Percentiles rank a stretch among this genome's conserved stretches.
phyloP scores from a whole-genome alignment of 2,888 invertebrate species.

The Sminthurides aquaticus region DNA sequence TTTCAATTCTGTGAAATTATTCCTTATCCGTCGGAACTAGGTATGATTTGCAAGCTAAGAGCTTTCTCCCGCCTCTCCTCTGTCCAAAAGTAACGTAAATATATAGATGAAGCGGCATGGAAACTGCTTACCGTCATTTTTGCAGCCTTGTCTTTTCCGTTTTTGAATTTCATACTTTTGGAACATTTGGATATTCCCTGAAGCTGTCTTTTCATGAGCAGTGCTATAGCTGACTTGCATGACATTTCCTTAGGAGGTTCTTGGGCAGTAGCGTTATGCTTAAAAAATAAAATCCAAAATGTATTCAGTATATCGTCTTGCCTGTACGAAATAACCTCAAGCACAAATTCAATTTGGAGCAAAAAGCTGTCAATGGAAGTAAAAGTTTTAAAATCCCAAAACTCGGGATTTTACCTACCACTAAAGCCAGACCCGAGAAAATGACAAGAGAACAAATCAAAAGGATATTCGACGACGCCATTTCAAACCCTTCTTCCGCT shows the following conservation, averaged over 20 bases:
- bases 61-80: no score
- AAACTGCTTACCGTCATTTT: neutral
- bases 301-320: no score
- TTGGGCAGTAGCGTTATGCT: no score
- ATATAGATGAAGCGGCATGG: neutral
- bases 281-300: no score
- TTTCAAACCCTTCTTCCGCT: no score
- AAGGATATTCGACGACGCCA: neutral
- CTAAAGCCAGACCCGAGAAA: neutral
- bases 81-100: no score
- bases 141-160: neutral
- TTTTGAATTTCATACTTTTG: neutral
- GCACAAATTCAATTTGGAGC: neutral
- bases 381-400: no score
- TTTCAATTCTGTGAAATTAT: no score
- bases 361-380: no score
- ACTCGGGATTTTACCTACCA: neutral
- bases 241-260: neutral
- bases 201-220: constrained; percentile 1
- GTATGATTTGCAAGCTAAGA: no score
- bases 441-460: neutral
- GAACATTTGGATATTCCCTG: neutral
- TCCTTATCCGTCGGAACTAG: no score
- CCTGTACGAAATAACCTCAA: no score
- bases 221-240: neutral